Conservation (phyloP, 2,888 invertebrate species). For the Theodoxus fluviatilis region DNA sequence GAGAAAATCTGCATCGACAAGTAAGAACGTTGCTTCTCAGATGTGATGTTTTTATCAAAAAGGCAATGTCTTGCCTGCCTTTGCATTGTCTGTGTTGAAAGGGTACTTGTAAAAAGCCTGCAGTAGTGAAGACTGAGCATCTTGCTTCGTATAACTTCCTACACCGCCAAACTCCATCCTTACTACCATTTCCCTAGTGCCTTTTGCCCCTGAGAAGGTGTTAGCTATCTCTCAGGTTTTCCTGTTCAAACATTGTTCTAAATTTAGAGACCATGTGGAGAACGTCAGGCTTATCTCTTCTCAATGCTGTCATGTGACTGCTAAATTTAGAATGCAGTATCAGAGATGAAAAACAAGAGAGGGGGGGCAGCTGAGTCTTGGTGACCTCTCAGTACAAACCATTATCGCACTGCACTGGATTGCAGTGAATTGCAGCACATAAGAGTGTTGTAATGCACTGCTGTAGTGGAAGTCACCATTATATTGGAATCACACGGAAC, state of each 20-base stretch:
- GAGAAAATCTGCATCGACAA: constrained; percentile 99
- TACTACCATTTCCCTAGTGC: too few relatives aligned
- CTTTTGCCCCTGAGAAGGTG: background rate
- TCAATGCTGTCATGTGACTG: background rate
- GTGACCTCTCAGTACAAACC: too few relatives aligned
- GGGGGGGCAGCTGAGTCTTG: too few relatives aligned
- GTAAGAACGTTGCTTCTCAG: constrained; percentile 69
- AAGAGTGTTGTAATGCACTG: too few relatives aligned
- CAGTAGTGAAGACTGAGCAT: background rate
- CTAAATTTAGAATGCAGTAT: too few relatives aligned
- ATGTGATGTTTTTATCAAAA: background rate
- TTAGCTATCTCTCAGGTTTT: background rate
- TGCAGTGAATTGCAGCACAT: too few relatives aligned
- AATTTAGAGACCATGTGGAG: background rate
- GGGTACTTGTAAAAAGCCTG: background rate
- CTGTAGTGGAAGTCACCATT: too few relatives aligned
- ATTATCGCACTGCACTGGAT: too few relatives aligned
- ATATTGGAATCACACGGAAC: too few relatives aligned
- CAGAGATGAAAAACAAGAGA: too few relatives aligned
- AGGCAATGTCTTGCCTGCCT: background rate
- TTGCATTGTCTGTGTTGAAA: background rate
- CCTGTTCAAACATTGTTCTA: background rate
- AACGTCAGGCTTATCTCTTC: background rate
- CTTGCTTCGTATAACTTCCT: background rate
- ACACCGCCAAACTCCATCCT: background rate